Evolutionary conservation across 2,888 invertebrate genomes (phyloP).

Genomic region (Caradrina kadenii): DNA sequence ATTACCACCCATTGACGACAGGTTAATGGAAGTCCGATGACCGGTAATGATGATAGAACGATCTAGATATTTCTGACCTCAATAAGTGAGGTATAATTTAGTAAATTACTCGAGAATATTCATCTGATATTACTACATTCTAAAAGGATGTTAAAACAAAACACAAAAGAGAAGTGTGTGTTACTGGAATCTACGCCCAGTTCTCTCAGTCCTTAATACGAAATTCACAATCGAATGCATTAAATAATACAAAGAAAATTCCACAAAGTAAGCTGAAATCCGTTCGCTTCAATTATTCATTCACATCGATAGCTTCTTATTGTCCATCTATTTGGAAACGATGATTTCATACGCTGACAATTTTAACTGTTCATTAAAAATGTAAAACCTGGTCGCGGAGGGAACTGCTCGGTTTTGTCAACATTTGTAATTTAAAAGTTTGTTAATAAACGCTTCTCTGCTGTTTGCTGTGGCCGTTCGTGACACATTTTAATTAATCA

Average conservation of each 20-base stretch:
- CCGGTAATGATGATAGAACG: conserved; percentile 43
- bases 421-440: conserved; percentile 50
- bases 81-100: conserved; percentile 9
- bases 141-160: background rate
- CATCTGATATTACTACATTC: conserved; percentile 5
- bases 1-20: conserved; percentile 51
- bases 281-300: conserved; percentile 44
- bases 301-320: conserved; percentile 29
- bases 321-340: conserved; percentile 29
- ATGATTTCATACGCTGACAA: conserved; percentile 27
- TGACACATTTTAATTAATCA: conserved; percentile 48
- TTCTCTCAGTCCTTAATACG: background rate
- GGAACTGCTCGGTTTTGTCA: conserved; percentile 21
- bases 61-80: conserved; percentile 22
- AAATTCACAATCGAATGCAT: conserved; percentile 13
- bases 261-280: conserved; percentile 19
- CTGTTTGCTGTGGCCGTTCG: conserved; percentile 13
- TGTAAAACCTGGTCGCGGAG: conserved; percentile 16
- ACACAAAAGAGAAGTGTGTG: background rate
- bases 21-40: conserved; percentile 45
- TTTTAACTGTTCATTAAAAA: conserved; percentile 42
- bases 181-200: background rate
- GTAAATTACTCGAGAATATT: background rate
- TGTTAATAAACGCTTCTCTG: conserved; percentile 36
- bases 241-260: conserved; percentile 19